These are phyloP conservation scores for Benitochromis conjunctus DNA, from an alignment of 2,113 vertebrate species.

Conservation along the genomic window DNA sequence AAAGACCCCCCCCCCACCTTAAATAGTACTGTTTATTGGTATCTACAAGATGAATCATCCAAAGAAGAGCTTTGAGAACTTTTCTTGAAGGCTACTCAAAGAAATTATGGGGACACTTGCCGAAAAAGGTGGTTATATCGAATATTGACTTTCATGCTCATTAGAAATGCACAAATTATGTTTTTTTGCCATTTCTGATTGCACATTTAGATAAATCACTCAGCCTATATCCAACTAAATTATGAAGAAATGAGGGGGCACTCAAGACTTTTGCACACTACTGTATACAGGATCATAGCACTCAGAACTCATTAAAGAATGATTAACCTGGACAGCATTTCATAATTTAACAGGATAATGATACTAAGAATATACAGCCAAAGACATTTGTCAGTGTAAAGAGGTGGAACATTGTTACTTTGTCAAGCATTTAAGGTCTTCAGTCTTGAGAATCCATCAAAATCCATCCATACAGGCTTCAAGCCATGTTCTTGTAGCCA, in stretches of 20 bases:
- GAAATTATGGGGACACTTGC: not conserved
- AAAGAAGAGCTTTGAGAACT: not conserved
- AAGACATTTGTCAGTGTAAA: not conserved
- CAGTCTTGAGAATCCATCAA: not conserved
- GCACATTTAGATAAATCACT: not conserved
- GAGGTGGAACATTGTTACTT: not conserved
- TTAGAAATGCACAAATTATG: not conserved
- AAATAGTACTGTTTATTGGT: not conserved
- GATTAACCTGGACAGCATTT: not conserved
- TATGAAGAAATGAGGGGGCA: not conserved
- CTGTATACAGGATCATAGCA: not conserved
- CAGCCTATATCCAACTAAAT: not conserved
- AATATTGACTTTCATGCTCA: not conserved
- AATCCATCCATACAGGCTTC: not conserved
- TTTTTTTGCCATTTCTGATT: no score
- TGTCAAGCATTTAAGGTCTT: not conserved
- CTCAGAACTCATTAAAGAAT: not conserved
- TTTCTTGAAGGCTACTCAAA: not conserved
- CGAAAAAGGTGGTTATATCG: not conserved
- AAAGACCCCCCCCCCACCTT: not conserved
- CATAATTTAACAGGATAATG: not conserved
- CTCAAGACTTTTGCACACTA: not conserved
- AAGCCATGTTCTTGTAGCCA: not conserved
- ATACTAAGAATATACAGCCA: not conserved
- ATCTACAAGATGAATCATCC: not conserved